Evolutionary conservation across 2,888 invertebrate genomes (phyloP), one percentile per base, ranked within the genome.

Genomic region (Cylindroiulus punctatus): DNA sequence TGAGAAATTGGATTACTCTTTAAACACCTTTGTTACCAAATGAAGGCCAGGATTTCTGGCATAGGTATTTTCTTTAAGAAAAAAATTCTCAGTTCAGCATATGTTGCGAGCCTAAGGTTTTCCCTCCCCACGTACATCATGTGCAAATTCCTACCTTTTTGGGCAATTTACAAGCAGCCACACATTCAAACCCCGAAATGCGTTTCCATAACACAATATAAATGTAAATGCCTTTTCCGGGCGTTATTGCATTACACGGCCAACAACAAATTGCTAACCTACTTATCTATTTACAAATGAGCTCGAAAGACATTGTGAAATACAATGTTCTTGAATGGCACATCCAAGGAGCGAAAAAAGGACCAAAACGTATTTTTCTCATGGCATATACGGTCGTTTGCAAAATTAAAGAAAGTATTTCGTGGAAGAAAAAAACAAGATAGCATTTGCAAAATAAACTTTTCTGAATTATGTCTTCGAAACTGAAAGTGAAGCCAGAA

Each of bases 141-240:
- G 57, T 22, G 57, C 22, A 76, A 76, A 76, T 76, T 12, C 26
- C 30, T 26, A 30, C 26, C 30, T 76, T 76, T 65, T 76, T 76
- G 76, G 76, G 12, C 76, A 76, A 76, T 76, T 76, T 76, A 30
- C 76, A 30, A n/a, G 14, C 76, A 76, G 26, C 76, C 76, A 10
- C 76, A 30, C 76, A 76, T 76, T 30, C 30, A 76, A 76, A 76
- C 30, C 30, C 17, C 76, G 12, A 76, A 76, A 30, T 76, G 30
- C 76, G 76, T 76, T 76, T 76, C 76, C 76, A 76, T 76, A 76
- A 76, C 76, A 76, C 76, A 76, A 76, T 76, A 76, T 76, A 76
- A 76, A 76, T 76, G 76, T 76, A 76, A 76, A 76, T 76, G 76
- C 30, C 30, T 76, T 30, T 76, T 30, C 76, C 14, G 30, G 2